Percentiles rank a stretch among this genome's conserved stretches.
phyloP scores from a whole-genome alignment of 2,113 vertebrate species.

The Dasyurus viverrinus region DNA sequence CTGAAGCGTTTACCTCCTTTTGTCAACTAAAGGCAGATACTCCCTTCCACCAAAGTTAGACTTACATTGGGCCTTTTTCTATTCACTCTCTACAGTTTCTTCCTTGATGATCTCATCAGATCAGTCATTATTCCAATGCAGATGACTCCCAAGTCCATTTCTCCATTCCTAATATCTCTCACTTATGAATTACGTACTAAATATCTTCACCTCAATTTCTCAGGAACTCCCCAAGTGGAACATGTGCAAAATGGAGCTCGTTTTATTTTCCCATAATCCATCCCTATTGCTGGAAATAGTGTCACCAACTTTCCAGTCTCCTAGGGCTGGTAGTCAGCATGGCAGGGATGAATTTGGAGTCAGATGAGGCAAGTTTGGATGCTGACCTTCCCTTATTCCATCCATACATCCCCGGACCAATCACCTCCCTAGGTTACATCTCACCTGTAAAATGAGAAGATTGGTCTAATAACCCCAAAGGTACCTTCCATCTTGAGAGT shows the following conservation, averaged over 20 bases:
- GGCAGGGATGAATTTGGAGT: not conserved
- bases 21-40: not conserved
- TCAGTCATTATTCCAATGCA: not conserved
- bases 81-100: not conserved
- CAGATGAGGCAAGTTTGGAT: not conserved
- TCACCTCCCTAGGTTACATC: not conserved
- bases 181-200: not conserved
- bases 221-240: not conserved
- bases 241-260: not conserved
- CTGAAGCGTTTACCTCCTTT: not conserved
- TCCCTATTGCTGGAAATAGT: not conserved
- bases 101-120: not conserved
- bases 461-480: not conserved
- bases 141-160: not conserved
- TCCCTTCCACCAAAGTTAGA: not conserved
- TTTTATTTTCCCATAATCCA: not conserved
- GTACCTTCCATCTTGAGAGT: not conserved
- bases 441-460: not conserved
- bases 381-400: not conserved
- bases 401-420: not conserved
- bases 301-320: not conserved
- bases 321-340: not conserved
- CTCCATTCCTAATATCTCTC: not conserved
- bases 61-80: not conserved
- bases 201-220: not conserved